Evolutionary conservation across 2,888 invertebrate genomes (phyloP).

Genomic region (Acleris literana): DNA sequence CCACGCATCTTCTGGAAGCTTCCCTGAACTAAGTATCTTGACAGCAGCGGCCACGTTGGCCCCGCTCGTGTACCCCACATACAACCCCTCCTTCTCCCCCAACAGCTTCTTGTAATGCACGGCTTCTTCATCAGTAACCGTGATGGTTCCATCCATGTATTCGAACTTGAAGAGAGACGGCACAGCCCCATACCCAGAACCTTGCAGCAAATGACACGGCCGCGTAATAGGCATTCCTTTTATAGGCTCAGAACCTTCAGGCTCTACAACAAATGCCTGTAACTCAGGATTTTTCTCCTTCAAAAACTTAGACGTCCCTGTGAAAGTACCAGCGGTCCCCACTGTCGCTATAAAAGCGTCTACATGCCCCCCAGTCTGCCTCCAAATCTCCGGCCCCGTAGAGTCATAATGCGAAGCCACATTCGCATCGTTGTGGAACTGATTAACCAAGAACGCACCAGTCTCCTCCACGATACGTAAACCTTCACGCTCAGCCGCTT

Average conservation of each 20-base stretch:
- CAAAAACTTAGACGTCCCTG: slow-evolving; percentile 67
- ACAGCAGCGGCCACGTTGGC: slow-evolving; percentile 30
- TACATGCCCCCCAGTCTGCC: slow-evolving; percentile 70
- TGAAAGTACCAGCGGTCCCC: slow-evolving; percentile 74
- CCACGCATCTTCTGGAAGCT: slow-evolving; percentile 69
- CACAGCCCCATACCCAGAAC: slow-evolving; percentile 73
- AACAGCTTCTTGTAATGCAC: slow-evolving; percentile 63
- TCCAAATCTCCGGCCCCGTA: slow-evolving; percentile 78
- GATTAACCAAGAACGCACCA: slow-evolving; percentile 71
- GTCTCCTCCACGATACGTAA: slow-evolving; percentile 60
- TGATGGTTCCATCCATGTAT: slow-evolving; percentile 67
- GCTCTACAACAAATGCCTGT: slow-evolving; percentile 70
- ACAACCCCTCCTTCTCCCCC: slow-evolving; percentile 73
- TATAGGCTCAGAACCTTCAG: slow-evolving; percentile 70
- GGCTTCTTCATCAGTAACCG: slow-evolving; percentile 70
- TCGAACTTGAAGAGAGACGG: slow-evolving; percentile 71
- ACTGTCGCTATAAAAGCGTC: slow-evolving; percentile 74
- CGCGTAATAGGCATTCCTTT: slow-evolving; percentile 70
- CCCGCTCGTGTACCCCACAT: slow-evolving; percentile 47
- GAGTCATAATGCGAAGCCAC: slow-evolving; percentile 65
- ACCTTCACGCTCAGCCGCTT: slow-evolving; percentile 66
- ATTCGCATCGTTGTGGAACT: slow-evolving; percentile 68
- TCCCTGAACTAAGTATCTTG: slow-evolving; percentile 65
- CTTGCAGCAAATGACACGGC: slow-evolving; percentile 74
- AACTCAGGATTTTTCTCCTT: slow-evolving; percentile 69